Conservation (phyloP, 2,113 vertebrate species). For the Prionailurus viverrinus region DNA sequence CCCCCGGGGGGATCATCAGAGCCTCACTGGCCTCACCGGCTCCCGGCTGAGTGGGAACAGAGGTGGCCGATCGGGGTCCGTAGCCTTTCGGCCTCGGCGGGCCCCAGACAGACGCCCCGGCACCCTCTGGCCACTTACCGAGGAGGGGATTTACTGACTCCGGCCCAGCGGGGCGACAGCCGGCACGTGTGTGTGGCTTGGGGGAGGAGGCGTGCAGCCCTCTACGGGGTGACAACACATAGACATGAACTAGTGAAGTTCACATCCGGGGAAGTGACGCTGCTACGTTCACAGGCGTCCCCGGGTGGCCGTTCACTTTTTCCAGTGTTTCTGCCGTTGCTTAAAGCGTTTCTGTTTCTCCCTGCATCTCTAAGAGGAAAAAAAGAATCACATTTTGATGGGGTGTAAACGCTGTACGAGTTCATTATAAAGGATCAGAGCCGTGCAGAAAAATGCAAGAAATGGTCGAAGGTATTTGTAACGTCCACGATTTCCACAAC, state of each 20-base stretch:
- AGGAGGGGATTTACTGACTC: background rate
- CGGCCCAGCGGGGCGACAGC: background rate
- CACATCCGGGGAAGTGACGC: rapidly evolving
- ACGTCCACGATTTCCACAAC: too few relatives aligned
- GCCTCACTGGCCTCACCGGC: background rate
- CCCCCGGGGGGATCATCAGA: rapidly evolving
- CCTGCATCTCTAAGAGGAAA: background rate
- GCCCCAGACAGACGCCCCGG: too few relatives aligned
- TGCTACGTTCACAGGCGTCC: rapidly evolving
- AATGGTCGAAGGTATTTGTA: background rate
- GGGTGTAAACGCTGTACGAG: background rate
- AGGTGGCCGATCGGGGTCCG: rapidly evolving
- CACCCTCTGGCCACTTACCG: rapidly evolving
- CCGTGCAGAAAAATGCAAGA: background rate
- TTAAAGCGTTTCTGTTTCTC: background rate
- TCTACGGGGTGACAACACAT: rapidly evolving
- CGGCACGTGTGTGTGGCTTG: too few relatives aligned
- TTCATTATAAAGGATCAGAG: background rate
- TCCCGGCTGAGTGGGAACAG: background rate
- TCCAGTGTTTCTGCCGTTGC: rapidly evolving
- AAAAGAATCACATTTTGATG: background rate
- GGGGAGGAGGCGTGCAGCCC: background rate
- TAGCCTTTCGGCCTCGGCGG: background rate
- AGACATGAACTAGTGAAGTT: rapidly evolving
- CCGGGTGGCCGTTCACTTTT: rapidly evolving